phyloP scores from a whole-genome alignment of 2,797 vertebrate species.

The Lacerta agilis region DNA sequence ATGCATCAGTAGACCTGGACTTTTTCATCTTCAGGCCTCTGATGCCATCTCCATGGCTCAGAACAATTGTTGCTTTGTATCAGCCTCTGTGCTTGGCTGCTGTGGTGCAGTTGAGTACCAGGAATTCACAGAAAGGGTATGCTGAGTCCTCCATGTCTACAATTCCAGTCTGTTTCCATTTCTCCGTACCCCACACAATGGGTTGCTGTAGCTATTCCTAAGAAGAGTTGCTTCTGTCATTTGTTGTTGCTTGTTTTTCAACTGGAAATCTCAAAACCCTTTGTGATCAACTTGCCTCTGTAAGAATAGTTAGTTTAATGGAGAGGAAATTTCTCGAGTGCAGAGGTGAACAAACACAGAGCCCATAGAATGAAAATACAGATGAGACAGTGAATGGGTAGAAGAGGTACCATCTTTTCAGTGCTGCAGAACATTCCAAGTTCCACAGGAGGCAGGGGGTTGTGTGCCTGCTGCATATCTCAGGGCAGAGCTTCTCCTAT shows the following conservation, averaged over 20 bases:
- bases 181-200: neutral
- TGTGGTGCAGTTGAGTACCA: neutral
- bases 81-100: neutral
- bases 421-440: constrained; percentile 8
- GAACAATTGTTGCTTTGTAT: constrained; percentile 12
- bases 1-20: neutral
- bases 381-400: neutral
- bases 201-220: neutral
- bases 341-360: neutral
- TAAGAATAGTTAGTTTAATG: neutral
- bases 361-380: neutral
- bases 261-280: neutral
- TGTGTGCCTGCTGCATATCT: neutral
- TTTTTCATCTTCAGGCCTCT: neutral
- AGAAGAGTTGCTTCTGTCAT: neutral
- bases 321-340: neutral
- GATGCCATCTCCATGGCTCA: neutral
- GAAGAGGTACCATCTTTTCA: neutral
- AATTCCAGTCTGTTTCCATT: neutral
- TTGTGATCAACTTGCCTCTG: neutral
- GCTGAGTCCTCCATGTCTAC: neutral
- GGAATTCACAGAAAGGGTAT: neutral
- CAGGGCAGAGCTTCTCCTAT: neutral
- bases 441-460: neutral
- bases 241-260: neutral